A percentile compares a stretch with the other conserved stretches of the same genome.
These are phyloP conservation scores for Aurelia aurita DNA, from an alignment of 30 jellyfish, hydroid and myxozoan genomes.

Conservation along the genomic window DNA sequence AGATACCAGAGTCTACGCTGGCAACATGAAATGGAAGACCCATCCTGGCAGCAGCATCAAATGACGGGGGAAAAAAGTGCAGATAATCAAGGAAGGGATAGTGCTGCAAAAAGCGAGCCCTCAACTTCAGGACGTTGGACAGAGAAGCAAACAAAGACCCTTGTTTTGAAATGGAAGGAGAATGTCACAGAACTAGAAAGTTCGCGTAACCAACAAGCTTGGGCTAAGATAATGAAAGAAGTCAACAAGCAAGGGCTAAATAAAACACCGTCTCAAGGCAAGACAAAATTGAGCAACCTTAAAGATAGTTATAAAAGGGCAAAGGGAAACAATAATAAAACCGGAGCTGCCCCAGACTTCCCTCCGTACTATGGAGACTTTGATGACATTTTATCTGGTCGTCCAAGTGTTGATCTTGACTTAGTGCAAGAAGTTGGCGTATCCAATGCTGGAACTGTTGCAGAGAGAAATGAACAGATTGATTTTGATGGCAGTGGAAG, in stretches of 20 bases:
- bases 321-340: slow-evolving; percentile 59
- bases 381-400: slow-evolving; percentile 24
- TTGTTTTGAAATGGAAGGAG: slow-evolving; percentile 38
- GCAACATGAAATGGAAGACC: not conserved
- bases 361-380: no score
- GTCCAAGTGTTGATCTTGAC: slow-evolving; percentile 29
- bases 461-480: no score
- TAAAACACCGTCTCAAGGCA: slow-evolving; percentile 38
- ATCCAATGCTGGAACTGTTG: not conserved
- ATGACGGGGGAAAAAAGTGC: no score
- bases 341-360: no score
- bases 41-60: no score
- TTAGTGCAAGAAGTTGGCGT: slow-evolving; percentile 48
- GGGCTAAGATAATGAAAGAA: slow-evolving; percentile 8
- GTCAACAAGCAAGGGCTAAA: slow-evolving; percentile 42
- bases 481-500: no score
- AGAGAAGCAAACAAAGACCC: no score
- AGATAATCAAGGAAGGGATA: no score
- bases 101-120: no score
- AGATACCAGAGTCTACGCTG: not conserved
- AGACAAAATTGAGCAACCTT: slow-evolving; percentile 21
- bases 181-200: slow-evolving; percentile 32
- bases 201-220: slow-evolving; percentile 9
- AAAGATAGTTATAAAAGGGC: no score
- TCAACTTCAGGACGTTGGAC: no score